Percentiles rank a stretch among this genome's conserved stretches.
Conservation (phyloP, 2,797 vertebrate species). For the Aotus griseimembra region DNA sequence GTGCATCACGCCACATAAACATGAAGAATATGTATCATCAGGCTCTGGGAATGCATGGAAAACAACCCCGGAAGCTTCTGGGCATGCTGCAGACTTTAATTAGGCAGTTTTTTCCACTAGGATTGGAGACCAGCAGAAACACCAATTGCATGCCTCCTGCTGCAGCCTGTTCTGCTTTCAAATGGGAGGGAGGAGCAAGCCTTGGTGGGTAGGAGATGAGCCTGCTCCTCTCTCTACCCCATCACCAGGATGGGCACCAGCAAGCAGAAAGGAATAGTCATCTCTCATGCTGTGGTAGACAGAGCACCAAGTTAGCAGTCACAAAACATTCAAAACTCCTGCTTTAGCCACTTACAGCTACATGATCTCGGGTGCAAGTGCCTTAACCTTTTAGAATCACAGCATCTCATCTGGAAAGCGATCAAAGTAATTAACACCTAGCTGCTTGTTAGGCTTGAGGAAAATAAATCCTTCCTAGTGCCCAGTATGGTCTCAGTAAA, state of each 20-base stretch:
- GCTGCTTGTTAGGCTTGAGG: background rate
- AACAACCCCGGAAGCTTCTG: background rate
- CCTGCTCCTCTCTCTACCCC: background rate
- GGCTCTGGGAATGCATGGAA: background rate
- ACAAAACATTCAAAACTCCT: background rate
- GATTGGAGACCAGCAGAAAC: background rate
- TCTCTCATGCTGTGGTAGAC: background rate
- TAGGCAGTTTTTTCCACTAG: conserved; percentile 22
- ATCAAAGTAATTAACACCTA: background rate
- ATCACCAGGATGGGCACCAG: background rate
- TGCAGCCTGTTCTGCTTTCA: background rate
- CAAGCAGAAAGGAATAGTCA: background rate
- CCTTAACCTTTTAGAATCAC: background rate
- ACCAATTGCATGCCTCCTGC: background rate
- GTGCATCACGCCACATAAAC: conserved; percentile 16
- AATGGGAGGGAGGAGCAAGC: background rate
- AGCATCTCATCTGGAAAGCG: background rate
- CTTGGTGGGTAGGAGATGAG: background rate
- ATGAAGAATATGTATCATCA: conserved; percentile 58
- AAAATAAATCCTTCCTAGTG: background rate
- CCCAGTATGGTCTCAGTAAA: background rate
- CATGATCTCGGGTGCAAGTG: background rate
- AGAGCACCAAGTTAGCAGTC: background rate
- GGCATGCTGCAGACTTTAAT: conserved; percentile 60
- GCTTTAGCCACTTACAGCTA: background rate